Evolutionary conservation across 2,888 invertebrate species (phyloP).

Genomic region (Celastrina argiolus): DNA sequence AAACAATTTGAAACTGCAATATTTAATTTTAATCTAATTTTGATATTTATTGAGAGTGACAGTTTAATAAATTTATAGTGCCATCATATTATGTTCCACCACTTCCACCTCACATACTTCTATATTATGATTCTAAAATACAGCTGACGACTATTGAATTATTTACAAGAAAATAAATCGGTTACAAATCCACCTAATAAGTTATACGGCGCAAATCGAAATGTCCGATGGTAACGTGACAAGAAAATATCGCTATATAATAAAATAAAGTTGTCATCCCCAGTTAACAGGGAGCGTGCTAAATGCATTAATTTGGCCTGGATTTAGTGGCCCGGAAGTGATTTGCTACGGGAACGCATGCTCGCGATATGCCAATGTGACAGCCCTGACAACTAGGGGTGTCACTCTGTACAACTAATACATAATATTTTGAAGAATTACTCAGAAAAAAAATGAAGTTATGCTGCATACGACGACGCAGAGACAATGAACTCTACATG

Average conservation of each 20-base stretch:
- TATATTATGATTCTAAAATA: not conserved
- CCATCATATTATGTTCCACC: no score
- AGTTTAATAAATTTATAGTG: no score
- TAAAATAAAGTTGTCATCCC: conserved; percentile 77
- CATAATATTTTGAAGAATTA: not conserved
- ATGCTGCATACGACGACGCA: no score
- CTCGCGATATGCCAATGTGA: conserved; percentile 67
- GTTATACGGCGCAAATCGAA: conserved; percentile 28
- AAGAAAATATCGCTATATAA: conserved; percentile 73
- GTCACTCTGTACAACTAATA: not conserved
- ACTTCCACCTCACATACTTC: not conserved
- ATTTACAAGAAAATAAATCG: not conserved
- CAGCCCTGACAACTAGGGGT: conserved; percentile 36
- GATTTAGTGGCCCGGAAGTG: conserved; percentile 77
- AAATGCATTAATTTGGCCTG: conserved; percentile 78
- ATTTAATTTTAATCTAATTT: no score
- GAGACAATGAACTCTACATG: no score
- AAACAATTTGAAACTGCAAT: no score
- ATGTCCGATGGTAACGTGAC: conserved; percentile 59
- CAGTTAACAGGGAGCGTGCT: conserved; percentile 73
- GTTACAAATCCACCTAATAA: conserved; percentile 37
- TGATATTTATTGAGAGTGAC: no score
- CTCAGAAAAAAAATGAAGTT: not conserved
- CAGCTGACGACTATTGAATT: not conserved
- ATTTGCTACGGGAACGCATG: conserved; percentile 77